Percentiles rank a stretch among this genome's conserved stretches.
Evolutionary conservation across 1,140 invertebrate species (phyloP).

Genomic region (Temnothorax longispinosus): DNA sequence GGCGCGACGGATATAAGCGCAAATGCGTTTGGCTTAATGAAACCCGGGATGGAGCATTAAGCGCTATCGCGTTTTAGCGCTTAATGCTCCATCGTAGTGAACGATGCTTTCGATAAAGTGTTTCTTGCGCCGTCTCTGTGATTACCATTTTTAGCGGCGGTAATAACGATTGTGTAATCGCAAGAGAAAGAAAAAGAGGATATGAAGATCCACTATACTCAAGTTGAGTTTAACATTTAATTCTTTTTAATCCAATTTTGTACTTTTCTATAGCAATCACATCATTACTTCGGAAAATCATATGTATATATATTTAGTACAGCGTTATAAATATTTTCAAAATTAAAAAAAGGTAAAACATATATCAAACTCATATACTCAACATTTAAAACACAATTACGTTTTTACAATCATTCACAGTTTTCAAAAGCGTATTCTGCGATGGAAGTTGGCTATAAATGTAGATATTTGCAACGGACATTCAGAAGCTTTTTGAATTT

Average conservation of each 20-base stretch:
- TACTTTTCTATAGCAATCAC: neutral
- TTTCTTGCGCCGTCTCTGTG: conserved; percentile 45
- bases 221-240: neutral
- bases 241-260: neutral
- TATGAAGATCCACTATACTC: neutral
- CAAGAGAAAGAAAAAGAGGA: neutral
- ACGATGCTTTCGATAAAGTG: conserved; percentile 54
- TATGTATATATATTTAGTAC: neutral
- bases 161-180: conserved; percentile 27
- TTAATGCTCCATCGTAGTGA: conserved; percentile 55
- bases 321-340: neutral
- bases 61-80: conserved; percentile 22
- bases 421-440: neutral
- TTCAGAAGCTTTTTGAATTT: conserved; percentile 59
- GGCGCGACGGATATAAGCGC: conserved; percentile 35
- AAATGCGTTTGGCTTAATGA: conserved; percentile 49
- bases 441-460: conserved; percentile 16
- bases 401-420: neutral
- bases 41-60: conserved; percentile 49
- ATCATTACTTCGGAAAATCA: neutral
- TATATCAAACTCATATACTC: neutral
- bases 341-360: neutral
- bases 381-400: neutral
- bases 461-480: neutral
- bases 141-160: conserved; percentile 55